These are phyloP conservation scores for Papilio aristodemus DNA, from an alignment of 1,140 invertebrate species.

Conservation along the genomic window DNA sequence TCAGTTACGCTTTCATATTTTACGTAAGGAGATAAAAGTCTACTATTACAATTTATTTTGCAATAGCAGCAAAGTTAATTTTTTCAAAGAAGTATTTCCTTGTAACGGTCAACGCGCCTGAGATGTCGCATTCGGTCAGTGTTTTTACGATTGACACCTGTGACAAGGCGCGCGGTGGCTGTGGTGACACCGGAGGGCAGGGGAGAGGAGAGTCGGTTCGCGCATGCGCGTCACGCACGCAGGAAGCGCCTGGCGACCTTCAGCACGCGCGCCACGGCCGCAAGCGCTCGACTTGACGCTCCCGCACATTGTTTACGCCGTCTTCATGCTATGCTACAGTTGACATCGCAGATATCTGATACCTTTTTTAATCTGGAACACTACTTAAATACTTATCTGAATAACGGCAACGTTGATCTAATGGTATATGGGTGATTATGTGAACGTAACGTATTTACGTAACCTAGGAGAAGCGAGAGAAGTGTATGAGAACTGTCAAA, in stretches of 20 bases:
- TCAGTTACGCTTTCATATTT: no score
- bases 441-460: no score
- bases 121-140: slow-evolving; percentile 24
- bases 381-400: slow-evolving; percentile 4
- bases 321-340: slow-evolving; percentile 12
- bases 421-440: no score
- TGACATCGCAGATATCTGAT: slow-evolving; percentile 19
- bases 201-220: slow-evolving; percentile 37
- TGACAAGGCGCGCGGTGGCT: slow-evolving; percentile 40
- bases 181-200: slow-evolving; percentile 37
- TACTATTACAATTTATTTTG: background rate
- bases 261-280: slow-evolving; percentile 66
- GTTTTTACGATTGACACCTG: slow-evolving; percentile 33
- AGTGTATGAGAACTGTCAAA: no score
- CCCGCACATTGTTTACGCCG: slow-evolving; percentile 58
- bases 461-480: no score
- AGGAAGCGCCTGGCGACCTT: slow-evolving; percentile 73
- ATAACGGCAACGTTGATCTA: no score
- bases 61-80: background rate
- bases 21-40: no score
- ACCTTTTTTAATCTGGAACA: slow-evolving; percentile 3
- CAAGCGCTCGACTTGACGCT: slow-evolving; percentile 50
- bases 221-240: slow-evolving; percentile 74
- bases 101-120: slow-evolving; percentile 30
- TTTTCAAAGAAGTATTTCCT: slow-evolving; percentile 13